Evolutionary conservation across 2,113 vertebrate species (phyloP).

Genomic region (Bos javanicus): DNA sequence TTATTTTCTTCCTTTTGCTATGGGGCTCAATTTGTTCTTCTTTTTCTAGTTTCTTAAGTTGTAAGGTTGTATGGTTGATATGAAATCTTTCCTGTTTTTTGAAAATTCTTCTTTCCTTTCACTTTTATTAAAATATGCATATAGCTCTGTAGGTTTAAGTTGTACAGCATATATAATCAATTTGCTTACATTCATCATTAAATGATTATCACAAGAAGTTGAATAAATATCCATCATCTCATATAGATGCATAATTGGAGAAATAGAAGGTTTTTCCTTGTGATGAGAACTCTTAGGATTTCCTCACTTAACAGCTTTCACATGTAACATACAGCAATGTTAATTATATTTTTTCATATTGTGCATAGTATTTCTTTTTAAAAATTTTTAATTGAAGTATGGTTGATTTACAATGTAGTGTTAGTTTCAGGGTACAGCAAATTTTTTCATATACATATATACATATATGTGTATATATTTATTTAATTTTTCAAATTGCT

Average conservation of each 20-base stretch:
- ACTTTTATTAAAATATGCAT: neutral
- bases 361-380: neutral
- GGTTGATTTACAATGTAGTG: neutral
- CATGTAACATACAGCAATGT: neutral
- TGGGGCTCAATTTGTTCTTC: neutral
- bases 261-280: neutral
- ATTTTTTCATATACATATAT: neutral
- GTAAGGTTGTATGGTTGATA: neutral
- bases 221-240: neutral
- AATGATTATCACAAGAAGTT: neutral
- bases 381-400: neutral
- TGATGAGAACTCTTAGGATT: neutral
- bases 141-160: neutral
- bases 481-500: neutral
- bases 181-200: neutral
- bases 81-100: neutral
- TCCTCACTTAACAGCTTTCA: neutral
- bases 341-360: neutral
- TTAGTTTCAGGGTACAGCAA: neutral
- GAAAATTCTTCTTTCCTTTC: neutral
- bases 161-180: neutral
- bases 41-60: neutral
- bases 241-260: neutral
- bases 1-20: neutral
- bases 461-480: too few species aligned